These are phyloP conservation scores for Meandrusa payeni DNA, from an alignment of 2,888 invertebrate genomes.

Conservation along the genomic window DNA sequence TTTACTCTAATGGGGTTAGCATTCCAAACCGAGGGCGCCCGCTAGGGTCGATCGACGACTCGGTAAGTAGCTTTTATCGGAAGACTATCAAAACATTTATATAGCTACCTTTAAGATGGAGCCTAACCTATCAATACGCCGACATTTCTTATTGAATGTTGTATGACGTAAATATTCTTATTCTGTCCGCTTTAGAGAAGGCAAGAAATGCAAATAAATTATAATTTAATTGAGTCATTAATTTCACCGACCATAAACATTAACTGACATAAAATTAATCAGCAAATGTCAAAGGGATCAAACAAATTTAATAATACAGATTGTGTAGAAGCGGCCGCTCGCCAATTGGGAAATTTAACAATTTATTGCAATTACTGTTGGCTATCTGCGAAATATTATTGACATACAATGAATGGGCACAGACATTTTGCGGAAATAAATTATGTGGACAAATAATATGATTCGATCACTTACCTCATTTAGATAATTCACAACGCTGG, in stretches of 20 bases:
- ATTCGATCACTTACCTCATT: constrained; percentile 10
- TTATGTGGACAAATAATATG: constrained; percentile 8
- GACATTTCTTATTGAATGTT: too few relatives aligned
- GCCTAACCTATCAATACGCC: too few relatives aligned
- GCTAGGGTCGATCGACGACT: too few relatives aligned
- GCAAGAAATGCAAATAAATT: constrained; percentile 3
- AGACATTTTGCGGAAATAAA: neutral
- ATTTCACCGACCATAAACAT: neutral
- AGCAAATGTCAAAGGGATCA: constrained; percentile 8
- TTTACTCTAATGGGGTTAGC: too few relatives aligned
- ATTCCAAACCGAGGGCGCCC: too few relatives aligned
- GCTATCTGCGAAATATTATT: constrained; percentile 15
- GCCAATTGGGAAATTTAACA: constrained; percentile 15
- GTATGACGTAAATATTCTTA: too few relatives aligned
- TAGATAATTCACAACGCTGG: too few relatives aligned
- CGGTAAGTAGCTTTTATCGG: too few relatives aligned
- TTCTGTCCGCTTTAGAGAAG: too few relatives aligned
- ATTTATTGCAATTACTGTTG: constrained; percentile 17
- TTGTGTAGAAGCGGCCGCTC: neutral
- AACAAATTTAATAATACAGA: constrained; percentile 15
- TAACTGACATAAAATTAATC: constrained; percentile 17
- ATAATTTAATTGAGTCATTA: constrained; percentile 14
- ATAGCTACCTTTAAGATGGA: too few relatives aligned
- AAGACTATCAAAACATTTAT: too few relatives aligned
- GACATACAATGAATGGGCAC: constrained; percentile 8